Base-by-base conservation (phyloP, 2,888 invertebrate species). In the Clistopyga incitator region DNA sequence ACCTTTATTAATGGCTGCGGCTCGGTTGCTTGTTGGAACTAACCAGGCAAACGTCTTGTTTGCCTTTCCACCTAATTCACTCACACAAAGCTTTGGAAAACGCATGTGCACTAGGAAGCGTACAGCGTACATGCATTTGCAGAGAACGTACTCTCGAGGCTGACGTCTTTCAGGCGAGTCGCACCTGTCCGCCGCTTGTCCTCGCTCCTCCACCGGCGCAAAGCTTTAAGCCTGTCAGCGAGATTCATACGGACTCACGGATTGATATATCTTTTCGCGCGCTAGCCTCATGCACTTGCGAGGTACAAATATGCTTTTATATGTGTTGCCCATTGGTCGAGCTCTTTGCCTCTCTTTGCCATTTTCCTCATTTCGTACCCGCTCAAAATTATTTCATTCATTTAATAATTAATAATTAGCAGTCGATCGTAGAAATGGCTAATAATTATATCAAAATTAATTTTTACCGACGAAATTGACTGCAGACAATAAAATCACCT, bases 211-310 rank as follows among this genome's bases (percentile, higher is more conserved):
- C 83, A 86, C 87, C 84, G 81, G 87, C 81, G 85, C 86, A 85
- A 84, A 87, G 87, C 87, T 85, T 89, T 86, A 89, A 89, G 89
- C 88, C 90, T 90, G 90, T 90, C 89, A 88, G 81, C 89, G 87
- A 86, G 90, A 89, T 90, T 89, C 89, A 89, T 88, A 88, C 87
- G 83, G 85, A 89, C 89, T 88, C 78, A 76, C 85, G 87, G 89
- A 90, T 90, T 90, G 89, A 90, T 90, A 90, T 89, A 89, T 90
- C 88, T 90, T 82, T 86, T 77, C 76, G 64, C 34, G 74, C 61
- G 74, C 74, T 65, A 75, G 42, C 56, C 38, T 77, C 64, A 64
- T 78, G 70, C 75, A 76, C 84, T 84, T 52, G 61, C 75, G 59
- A 76, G 61, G 74, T 70, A 78, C 78, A 81, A 84, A 78, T 84